Base-by-base conservation (phyloP, 2,113 vertebrate genomes). In the Channa maculata region DNA sequence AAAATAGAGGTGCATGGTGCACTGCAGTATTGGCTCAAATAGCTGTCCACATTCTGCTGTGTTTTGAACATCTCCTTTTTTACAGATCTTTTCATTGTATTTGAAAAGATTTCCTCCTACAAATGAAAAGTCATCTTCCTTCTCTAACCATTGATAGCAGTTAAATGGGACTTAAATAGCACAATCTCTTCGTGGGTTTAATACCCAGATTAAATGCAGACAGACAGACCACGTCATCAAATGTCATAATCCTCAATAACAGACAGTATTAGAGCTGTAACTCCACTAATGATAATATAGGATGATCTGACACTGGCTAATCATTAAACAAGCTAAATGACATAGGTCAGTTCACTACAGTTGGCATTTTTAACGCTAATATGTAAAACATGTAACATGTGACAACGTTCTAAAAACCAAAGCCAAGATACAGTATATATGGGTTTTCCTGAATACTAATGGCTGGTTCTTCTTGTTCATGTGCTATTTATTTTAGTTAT, bases 221-320 rank as follows among this genome's bases (percentile, higher is more conserved):
- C 65, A 67, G 81, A 78, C 62, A 77, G 66, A 65, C 38, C 69
- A 62, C 69, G 74, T 52, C 37, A 55, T 73, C 83, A 83, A 68
- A 86, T 86, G 76, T 69, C 67, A 82, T 91, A 87, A 91, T 90
- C 86, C 85, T 74, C 46, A 51, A 50, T 80, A 84, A 80, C 73
- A 85, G 68, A 77, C 48, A 8, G 83, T 39, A 67, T 89, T 86
- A 81, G 8, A 33, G 51, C 75, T 38, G 8, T 74, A 68, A 81
- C 60, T 49, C 62, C 33, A 45, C 57, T 82, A 68, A 87, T 81
- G 51, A n/a, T 24, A 49, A 70, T 39, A 59, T 59, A 77, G 50
- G 52, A 77, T 78, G 55, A 61, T 74, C 71, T 73, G 83, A 82
- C 57, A 45, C 62, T 46, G 37, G 53, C 14, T 77, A 60, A 62